These are phyloP conservation scores for Eleginops maclovinus DNA, from an alignment of 2,113 vertebrate genomes.

Conservation along the genomic window DNA sequence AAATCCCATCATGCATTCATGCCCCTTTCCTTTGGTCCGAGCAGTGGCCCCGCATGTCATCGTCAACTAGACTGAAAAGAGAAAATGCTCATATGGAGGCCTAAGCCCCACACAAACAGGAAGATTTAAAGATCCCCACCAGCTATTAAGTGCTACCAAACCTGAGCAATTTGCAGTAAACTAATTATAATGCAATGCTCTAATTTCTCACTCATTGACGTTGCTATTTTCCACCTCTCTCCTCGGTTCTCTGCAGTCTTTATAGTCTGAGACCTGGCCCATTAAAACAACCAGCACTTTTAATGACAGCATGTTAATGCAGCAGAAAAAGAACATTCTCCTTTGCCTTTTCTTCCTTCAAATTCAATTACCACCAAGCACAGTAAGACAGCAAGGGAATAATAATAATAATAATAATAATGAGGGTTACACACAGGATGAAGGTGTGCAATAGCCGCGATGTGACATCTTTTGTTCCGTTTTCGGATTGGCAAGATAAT, in stretches of 20 bases:
- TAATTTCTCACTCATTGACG: constrained; percentile 39
- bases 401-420: constrained; percentile 82
- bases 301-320: constrained; percentile 72
- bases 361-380: constrained; percentile 75
- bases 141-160: constrained; percentile 32
- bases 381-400: constrained; percentile 76
- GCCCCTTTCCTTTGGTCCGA: constrained; percentile 70
- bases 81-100: constrained; percentile 24
- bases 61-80: constrained; percentile 51
- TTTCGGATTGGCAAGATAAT: constrained; percentile 82
- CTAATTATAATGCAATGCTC: constrained; percentile 70
- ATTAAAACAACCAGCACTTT: constrained; percentile 69
- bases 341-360: constrained; percentile 78
- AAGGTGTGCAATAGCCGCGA: constrained; percentile 69
- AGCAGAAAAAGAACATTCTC: constrained; percentile 63
- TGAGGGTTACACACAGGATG: constrained; percentile 66
- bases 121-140: constrained; percentile 30
- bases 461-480: constrained; percentile 80
- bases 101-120: constrained; percentile 6
- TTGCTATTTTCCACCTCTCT: constrained; percentile 45
- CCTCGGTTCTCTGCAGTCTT: constrained; percentile 28
- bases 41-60: constrained; percentile 56
- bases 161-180: constrained; percentile 59
- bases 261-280: constrained; percentile 57
- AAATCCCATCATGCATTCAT: constrained; percentile 73